Conservation (phyloP, 2,797 vertebrate species). For the Sciurus vulgaris region DNA sequence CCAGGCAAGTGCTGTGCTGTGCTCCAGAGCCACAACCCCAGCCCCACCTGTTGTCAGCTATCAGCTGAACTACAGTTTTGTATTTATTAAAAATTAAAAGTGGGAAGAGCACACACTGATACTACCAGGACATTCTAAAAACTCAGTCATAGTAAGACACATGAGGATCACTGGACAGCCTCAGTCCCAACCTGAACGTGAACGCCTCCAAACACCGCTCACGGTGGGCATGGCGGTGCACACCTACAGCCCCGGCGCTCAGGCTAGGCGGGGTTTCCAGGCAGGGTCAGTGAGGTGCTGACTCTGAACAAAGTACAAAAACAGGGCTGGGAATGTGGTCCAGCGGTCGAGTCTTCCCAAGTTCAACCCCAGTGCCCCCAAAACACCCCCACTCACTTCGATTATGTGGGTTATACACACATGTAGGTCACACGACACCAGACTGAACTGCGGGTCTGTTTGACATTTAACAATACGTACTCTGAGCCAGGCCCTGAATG, state of each 20-base stretch:
- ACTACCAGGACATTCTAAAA: neutral
- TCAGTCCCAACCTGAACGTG: constrained; percentile 2
- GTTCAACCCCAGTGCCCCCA: too few species aligned
- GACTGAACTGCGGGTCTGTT: neutral
- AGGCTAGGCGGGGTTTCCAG: too few species aligned
- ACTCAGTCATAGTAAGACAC: neutral
- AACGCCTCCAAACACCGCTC: neutral
- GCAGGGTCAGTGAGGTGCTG: too few species aligned
- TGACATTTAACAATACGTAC: neutral
- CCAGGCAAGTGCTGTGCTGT: too few species aligned
- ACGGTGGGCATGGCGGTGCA: too few species aligned
- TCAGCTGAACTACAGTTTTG: neutral
- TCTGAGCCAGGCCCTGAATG: neutral
- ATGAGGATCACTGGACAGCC: neutral
- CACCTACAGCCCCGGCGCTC: too few species aligned
- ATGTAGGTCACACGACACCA: neutral
- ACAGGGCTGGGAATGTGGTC: too few species aligned
- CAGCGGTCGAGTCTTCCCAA: too few species aligned
- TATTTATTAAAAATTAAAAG: constrained; percentile 5
- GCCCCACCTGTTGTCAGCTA: neutral
- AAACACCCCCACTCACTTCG: neutral
- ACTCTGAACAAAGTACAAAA: too few species aligned
- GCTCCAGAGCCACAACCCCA: too few species aligned
- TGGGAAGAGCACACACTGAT: too few species aligned
- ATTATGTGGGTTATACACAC: neutral